Conservation (phyloP, 2,888 invertebrate genomes). For the Lagria hirta region DNA sequence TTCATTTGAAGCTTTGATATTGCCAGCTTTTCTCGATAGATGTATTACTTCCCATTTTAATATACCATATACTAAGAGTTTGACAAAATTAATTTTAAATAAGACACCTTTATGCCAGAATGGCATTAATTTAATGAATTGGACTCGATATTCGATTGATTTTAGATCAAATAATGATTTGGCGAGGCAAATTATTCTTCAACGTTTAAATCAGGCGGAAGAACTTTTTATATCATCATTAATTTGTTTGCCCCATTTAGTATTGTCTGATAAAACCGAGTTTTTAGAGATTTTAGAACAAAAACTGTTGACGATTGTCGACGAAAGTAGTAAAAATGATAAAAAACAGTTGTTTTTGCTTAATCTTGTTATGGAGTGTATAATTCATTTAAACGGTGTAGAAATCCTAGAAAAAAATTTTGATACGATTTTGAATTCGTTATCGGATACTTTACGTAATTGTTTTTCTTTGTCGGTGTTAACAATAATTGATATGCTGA, state of each 20-base stretch:
- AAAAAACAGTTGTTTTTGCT: constrained; percentile 64
- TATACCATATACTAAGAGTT: no score
- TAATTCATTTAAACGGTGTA: constrained; percentile 60
- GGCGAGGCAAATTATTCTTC: constrained; percentile 53
- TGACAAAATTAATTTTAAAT: constrained; percentile 66
- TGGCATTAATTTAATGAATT: constrained; percentile 62
- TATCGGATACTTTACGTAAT: constrained; percentile 56
- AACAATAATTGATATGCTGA: constrained; percentile 59
- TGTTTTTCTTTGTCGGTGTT: constrained; percentile 57
- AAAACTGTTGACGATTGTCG: constrained; percentile 25
- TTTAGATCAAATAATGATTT: constrained; percentile 54
- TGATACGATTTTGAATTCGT: constrained; percentile 52
- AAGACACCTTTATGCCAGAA: constrained; percentile 67
- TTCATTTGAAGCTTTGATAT: constrained; percentile 71
- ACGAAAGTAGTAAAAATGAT: no score
- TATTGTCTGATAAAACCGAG: constrained; percentile 23
- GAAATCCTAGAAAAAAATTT: constrained; percentile 56
- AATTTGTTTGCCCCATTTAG: constrained; percentile 62
- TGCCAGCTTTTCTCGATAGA: constrained; percentile 67
- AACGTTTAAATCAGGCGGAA: constrained; percentile 22
- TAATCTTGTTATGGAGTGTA: constrained; percentile 61
- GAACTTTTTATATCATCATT: no score
- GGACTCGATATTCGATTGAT: constrained; percentile 69
- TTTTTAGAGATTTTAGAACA: constrained; percentile 41
- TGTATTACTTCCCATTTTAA: constrained; percentile 60